Percentiles rank a stretch among this genome's conserved stretches.
Conservation (phyloP, 2,113 vertebrate genomes). For the Falco punctatus region DNA sequence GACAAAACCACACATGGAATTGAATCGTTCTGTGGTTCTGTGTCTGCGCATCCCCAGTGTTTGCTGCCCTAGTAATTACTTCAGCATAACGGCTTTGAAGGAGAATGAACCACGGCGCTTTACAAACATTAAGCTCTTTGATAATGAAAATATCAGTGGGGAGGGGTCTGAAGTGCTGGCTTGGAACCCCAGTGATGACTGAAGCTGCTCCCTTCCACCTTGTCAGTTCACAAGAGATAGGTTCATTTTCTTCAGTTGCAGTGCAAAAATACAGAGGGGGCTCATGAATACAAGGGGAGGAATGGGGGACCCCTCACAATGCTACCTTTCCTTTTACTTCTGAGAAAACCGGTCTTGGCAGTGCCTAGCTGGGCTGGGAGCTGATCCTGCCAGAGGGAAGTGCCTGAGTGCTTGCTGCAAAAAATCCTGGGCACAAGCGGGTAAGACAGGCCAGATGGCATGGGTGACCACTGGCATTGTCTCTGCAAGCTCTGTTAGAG, state of each 20-base stretch:
- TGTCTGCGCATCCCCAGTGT: neutral
- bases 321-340: neutral
- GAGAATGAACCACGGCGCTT: neutral
- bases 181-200: neutral
- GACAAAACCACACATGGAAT: constrained; percentile 8
- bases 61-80: constrained; percentile 48
- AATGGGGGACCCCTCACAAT: neutral
- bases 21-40: neutral
- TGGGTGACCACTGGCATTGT: neutral
- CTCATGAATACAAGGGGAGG: neutral
- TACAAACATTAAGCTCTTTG: neutral
- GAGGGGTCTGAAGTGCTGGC: constrained; percentile 49
- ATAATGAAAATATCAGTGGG: neutral
- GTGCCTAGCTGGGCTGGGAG: neutral
- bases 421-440: neutral
- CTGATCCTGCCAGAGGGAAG: neutral
- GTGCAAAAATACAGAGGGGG: too few relatives aligned
- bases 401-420: neutral
- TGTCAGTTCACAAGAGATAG: neutral
- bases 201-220: neutral
- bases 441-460: too few relatives aligned
- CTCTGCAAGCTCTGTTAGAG: too few relatives aligned
- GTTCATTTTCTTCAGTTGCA: neutral
- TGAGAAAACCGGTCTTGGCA: neutral
- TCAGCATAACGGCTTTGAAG: neutral